Evolutionary conservation across 1,140 invertebrate genomes (phyloP).

Genomic region (Drosophila sucinea): DNA sequence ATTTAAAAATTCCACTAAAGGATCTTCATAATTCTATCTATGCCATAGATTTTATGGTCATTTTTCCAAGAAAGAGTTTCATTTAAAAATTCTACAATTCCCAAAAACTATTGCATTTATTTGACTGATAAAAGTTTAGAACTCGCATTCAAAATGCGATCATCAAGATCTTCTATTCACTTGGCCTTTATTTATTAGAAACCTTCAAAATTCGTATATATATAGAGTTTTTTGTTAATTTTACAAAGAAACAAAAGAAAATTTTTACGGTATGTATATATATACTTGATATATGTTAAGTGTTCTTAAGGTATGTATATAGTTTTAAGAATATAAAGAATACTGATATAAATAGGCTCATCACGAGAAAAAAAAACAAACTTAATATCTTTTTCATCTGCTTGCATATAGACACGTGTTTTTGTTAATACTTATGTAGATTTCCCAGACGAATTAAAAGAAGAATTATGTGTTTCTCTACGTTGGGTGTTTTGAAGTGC

Average conservation of each 20-base stretch:
- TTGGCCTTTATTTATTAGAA: background rate
- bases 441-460: background rate
- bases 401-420: background rate
- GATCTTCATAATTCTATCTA: too few species aligned
- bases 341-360: conserved; percentile 6
- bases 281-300: background rate
- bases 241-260: conserved; percentile 8
- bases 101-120: too few species aligned
- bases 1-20: too few species aligned
- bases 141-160: background rate
- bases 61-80: too few species aligned
- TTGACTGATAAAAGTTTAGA: background rate
- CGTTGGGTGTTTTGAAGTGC: background rate
- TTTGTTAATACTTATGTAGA: background rate
- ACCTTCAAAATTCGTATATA: background rate
- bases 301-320: conserved; percentile 3
- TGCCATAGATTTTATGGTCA: too few species aligned
- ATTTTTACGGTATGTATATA: background rate
- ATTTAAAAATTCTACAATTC: too few species aligned
- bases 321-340: background rate
- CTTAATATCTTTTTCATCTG: background rate
- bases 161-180: background rate
- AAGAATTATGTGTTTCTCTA: background rate
- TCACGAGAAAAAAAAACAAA: background rate
- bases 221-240: background rate